A percentile compares a stretch with the other conserved stretches of the same genome.
These are phyloP conservation scores for Sardinella longiceps DNA, from an alignment of 2,797 vertebrate genomes.

Conservation along the genomic window DNA sequence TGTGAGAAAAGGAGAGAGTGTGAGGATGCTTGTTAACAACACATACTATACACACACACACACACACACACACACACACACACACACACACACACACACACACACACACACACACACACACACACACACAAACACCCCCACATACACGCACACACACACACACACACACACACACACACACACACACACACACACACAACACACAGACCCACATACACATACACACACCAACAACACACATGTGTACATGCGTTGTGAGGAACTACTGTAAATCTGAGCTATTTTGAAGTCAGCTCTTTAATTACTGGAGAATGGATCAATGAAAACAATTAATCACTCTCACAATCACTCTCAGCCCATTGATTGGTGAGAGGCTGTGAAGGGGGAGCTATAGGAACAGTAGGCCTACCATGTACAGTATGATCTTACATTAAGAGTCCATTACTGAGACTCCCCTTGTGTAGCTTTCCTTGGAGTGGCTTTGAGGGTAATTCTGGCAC, in stretches of 20 bases:
- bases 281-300: not conserved
- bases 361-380: not conserved
- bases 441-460: not conserved
- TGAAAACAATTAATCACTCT: not conserved
- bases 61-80: not conserved
- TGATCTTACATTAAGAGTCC: not conserved
- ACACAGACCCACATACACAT: too few relatives aligned
- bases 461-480: not conserved
- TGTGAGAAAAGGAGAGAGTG: not conserved
- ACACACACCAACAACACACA: not conserved
- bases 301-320: not conserved
- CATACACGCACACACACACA: too few relatives aligned
- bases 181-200: too few relatives aligned
- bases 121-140: not conserved
- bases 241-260: not conserved
- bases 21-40: not conserved
- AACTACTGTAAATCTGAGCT: not conserved
- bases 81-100: too few relatives aligned
- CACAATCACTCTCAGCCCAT: not conserved
- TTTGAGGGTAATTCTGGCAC: not conserved
- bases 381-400: not conserved
- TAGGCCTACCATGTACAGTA: not conserved
- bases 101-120: too few relatives aligned
- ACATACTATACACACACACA: not conserved
- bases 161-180: not conserved